These are phyloP conservation scores for Calephelis nemesis DNA, from an alignment of 1,140 invertebrate species.

Conservation along the genomic window DNA sequence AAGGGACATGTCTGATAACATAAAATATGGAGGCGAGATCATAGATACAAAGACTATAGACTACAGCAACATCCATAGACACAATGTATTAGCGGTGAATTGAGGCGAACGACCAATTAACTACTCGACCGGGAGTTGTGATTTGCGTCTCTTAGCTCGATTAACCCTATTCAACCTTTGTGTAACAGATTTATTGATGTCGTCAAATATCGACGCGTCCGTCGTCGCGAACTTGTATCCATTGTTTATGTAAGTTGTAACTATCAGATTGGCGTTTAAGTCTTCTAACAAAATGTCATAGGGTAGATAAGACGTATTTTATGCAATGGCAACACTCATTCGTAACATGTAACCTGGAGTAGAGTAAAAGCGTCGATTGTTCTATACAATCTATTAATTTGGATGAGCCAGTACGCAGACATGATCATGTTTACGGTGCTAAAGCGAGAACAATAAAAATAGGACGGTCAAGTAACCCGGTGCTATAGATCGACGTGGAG, in stretches of 20 bases:
- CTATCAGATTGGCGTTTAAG: too few relatives aligned
- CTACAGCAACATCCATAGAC: too few relatives aligned
- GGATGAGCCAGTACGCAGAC: slow-evolving; percentile 25
- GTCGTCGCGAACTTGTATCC: neutral
- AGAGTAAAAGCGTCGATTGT: neutral
- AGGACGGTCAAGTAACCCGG: slow-evolving; percentile 45
- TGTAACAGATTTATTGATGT: slow-evolving; percentile 21
- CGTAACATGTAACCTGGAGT: neutral
- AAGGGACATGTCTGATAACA: too few relatives aligned
- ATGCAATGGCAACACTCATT: too few relatives aligned
- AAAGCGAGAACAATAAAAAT: slow-evolving; percentile 50
- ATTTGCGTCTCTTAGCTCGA: slow-evolving; percentile 32
- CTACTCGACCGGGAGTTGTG: slow-evolving; percentile 24
- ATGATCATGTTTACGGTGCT: slow-evolving; percentile 42
- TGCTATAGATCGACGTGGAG: slow-evolving; percentile 34
- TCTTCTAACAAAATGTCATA: too few relatives aligned
- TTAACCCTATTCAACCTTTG: slow-evolving; percentile 30
- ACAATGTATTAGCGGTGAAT: slow-evolving; percentile 21
- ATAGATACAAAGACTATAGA: too few relatives aligned
- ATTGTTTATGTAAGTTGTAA: too few relatives aligned
- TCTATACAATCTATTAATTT: slow-evolving; percentile 30
- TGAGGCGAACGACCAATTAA: slow-evolving; percentile 33
- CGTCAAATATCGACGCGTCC: neutral
- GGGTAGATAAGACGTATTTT: too few relatives aligned
- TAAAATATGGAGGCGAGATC: too few relatives aligned